Percentiles rank a stretch among this genome's conserved stretches.
phyloP scores from a whole-genome alignment of 2,797 vertebrate genomes.

The Furcifer pardalis region DNA sequence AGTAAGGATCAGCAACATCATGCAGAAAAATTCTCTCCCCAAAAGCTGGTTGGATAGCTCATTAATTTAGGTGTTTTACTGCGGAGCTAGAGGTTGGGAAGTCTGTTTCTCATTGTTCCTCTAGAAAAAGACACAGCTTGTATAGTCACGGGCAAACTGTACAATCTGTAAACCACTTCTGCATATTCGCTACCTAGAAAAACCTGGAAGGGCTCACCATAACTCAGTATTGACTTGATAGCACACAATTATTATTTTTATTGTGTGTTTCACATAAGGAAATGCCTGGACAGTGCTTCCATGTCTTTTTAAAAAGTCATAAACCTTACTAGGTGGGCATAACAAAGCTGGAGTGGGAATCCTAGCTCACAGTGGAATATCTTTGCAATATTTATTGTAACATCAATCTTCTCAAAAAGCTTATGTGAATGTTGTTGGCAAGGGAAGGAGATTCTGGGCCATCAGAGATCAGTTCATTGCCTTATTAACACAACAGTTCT shows the following conservation, averaged over 20 bases:
- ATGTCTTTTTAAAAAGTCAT: background rate
- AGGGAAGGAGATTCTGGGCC: background rate
- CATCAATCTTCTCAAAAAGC: background rate
- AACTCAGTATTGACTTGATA: too few relatives aligned
- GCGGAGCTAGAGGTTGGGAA: too few relatives aligned
- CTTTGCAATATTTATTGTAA: background rate
- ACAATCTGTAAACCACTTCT: too few relatives aligned
- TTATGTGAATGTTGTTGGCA: background rate
- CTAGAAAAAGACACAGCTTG: too few relatives aligned
- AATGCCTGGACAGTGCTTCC: background rate
- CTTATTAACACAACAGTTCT: background rate
- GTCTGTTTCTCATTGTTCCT: too few relatives aligned
- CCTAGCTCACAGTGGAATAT: background rate
- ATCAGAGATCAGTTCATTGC: background rate
- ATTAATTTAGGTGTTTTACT: too few relatives aligned
- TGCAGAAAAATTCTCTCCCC: background rate
- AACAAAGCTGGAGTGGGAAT: background rate
- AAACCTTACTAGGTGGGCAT: background rate
- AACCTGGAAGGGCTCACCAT: too few relatives aligned
- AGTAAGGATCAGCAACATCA: background rate
- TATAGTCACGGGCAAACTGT: too few relatives aligned
- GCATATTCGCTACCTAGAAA: too few relatives aligned
- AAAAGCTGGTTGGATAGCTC: too few relatives aligned
- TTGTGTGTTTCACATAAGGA: too few relatives aligned
- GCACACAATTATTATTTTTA: too few relatives aligned